A percentile compares a stretch with the other conserved stretches of the same genome.
Evolutionary conservation across 2,797 vertebrate species (phyloP).

Genomic region (Amniataba percoides): DNA sequence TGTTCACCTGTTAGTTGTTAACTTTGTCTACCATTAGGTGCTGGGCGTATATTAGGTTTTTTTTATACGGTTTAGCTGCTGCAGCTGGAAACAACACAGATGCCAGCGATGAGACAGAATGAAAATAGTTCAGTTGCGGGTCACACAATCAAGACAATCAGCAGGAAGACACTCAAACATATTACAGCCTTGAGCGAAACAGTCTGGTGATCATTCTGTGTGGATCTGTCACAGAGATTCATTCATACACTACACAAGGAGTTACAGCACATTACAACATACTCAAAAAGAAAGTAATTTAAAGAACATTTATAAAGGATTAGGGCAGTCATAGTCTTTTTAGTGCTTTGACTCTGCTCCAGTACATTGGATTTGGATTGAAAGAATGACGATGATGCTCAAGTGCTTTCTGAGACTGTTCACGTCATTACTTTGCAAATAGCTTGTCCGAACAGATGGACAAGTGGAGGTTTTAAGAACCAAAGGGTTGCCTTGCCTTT

Average conservation of each 20-base stretch:
- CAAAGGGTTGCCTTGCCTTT: constrained; percentile 15
- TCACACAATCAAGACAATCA: background rate
- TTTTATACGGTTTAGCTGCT: background rate
- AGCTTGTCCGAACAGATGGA: constrained; percentile 8
- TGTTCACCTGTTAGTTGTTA: background rate
- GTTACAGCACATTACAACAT: background rate
- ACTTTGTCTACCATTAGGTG: background rate
- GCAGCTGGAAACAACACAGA: background rate
- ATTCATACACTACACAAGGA: background rate
- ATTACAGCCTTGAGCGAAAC: background rate
- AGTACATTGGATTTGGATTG: background rate
- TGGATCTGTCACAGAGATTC: background rate
- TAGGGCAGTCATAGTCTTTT: background rate
- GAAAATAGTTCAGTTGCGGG: background rate
- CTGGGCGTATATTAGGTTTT: background rate
- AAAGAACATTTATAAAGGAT: background rate
- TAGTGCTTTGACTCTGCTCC: background rate
- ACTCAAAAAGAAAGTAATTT: constrained; percentile 1
- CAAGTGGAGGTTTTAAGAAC: constrained; percentile 15
- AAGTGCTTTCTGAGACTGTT: constrained; percentile 26
- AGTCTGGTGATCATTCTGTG: background rate
- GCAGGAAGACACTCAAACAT: background rate
- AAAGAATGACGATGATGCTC: background rate
- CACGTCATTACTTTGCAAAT: constrained; percentile 18
- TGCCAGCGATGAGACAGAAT: background rate